Base-by-base conservation (phyloP, 2,113 vertebrate genomes). In the Myiagra hebetior region DNA sequence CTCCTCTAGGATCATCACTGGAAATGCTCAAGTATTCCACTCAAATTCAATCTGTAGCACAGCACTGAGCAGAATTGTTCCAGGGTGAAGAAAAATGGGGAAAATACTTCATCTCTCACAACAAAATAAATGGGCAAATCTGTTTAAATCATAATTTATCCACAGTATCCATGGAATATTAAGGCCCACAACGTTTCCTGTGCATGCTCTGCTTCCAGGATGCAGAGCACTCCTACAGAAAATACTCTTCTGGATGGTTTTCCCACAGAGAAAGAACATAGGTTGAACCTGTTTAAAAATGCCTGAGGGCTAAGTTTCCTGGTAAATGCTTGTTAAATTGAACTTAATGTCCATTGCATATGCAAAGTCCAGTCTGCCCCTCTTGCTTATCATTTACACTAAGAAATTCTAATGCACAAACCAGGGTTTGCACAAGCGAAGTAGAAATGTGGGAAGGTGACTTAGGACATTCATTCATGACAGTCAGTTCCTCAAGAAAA, bases 161-260 rank as follows among this genome's bases (percentile, higher is more conserved):
- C 12, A 17, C 57, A 17, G 6, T 41, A n/a, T 22, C 26, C 69
- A 0, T 22, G 55, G 53, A 52, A 41, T 35, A 3, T 49, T 35
- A 42, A 85, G 20, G 30, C 23, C 21, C 1, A 1, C 15, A 41
- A 9, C 3, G 2, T 77, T 65, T 92, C 20, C 18, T 37, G 6
- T 60, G 49, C 17, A 7, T 3, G 5, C 13, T 82, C 2, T 0
- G 1, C n/a, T 62, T 35, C 21, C 47, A 55, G 24, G 30, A 41
- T 47, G 1, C 62, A 69, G 41, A 55, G 15, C 4, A 7, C 11
- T 73, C 1, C 1, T 41, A 33, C 18, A 41, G 70, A 67, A 83
- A 76, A 55, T 22, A 16, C 18, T 68, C 39, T 22, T 72, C 53
- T 67, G 26, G 19, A 18, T 79, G 65, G 7, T 59, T 85, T 79